A percentile compares a stretch with the other conserved stretches of the same genome.
Conservation (phyloP, 2,113 vertebrate species). For the Campylomormyrus tamandua region DNA sequence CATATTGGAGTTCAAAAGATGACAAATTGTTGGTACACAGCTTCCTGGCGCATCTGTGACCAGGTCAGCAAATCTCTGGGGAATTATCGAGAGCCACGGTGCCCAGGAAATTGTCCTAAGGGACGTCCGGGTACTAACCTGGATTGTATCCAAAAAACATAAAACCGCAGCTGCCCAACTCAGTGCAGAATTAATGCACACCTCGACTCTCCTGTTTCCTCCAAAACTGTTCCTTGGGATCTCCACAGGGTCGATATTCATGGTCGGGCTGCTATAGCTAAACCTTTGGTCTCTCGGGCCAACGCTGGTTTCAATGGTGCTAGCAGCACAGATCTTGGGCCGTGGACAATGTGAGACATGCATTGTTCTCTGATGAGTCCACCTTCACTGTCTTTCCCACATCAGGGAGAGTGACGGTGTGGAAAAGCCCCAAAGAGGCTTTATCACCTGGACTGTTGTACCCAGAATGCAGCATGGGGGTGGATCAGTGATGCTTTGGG, state of each 20-base stretch:
- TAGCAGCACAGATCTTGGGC: not conserved
- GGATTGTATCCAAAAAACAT: not conserved
- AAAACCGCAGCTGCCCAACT: not conserved
- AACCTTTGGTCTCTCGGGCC: not conserved
- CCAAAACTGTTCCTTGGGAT: not conserved
- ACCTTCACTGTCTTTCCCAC: not conserved
- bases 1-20: not conserved
- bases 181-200: not conserved
- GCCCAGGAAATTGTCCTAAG: not conserved
- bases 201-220: not conserved
- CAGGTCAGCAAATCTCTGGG: not conserved
- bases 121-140: not conserved
- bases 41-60: not conserved
- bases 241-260: not conserved
- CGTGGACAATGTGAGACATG: not conserved
- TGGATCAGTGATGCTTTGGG: not conserved
- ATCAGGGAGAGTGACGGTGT: not conserved
- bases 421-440: not conserved
- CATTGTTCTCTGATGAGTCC: not conserved
- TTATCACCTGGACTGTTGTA: not conserved
- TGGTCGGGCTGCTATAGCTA: not conserved
- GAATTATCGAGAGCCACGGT: not conserved
- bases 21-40: not conserved
- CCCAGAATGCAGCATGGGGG: not conserved
- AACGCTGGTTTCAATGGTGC: not conserved